Base-by-base conservation (phyloP, 2,113 vertebrate species). In the Siniperca knerii region DNA sequence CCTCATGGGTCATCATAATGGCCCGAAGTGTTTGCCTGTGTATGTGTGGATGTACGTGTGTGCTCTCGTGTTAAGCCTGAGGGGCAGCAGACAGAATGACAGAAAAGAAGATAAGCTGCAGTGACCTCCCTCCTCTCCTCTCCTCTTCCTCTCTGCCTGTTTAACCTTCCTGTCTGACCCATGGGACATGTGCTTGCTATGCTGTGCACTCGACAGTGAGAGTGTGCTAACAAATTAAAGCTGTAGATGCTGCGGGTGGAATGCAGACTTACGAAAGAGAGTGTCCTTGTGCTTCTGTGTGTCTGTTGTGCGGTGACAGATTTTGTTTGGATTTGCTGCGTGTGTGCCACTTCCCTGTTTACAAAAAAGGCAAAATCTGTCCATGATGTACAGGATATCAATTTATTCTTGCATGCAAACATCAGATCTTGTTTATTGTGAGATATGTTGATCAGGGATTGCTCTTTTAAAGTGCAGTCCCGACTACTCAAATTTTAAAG, bases 81-180 rank as follows among this genome's bases (percentile, higher is more conserved):
- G 88, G 87, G 82, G 78, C 40, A 50, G 67, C 70, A 86, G 76
- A 87, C 86, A 77, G 86, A 86, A 74, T 79, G 87, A 85, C 85
- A 90, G 89, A 55, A 40, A 52, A 71, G 81, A 81, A 84, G 89
- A 90, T 92, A 92, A 92, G 91, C 92, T 74, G 82, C 58, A 35
- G 77, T 92, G 89, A 86, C 91, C 91, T 90, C 82, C 44, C 69
- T 79, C 48, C 12, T 75, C 79, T 74, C 57, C 86, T 81, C 75
- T 74, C 57, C 87, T 81, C 75, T 78, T 85, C 83, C 79, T 84
- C 86, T 79, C 79, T n/a, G 81, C 65, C 86, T 84, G 42, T 88
- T 89, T 90, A 89, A 92, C 92, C 92, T 93, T 90, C 70, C 79
- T 74, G 83, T 83, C 65, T 58, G 64, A 90, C 92, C 85, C 85